These are phyloP conservation scores for Pseudobourletiella spinata DNA, from an alignment of 1,140 invertebrate genomes.

Conservation along the genomic window DNA sequence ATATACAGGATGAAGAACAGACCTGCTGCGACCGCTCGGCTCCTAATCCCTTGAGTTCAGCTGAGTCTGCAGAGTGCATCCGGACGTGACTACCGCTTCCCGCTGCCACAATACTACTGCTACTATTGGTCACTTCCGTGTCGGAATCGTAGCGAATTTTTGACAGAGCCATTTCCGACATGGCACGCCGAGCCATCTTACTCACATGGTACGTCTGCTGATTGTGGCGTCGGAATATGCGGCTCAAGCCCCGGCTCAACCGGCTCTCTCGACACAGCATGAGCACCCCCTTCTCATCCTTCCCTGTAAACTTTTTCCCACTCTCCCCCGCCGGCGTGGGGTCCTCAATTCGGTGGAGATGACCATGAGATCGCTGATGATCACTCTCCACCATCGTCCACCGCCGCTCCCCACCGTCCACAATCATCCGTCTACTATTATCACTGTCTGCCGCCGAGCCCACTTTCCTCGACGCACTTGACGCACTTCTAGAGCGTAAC, in stretches of 20 bases:
- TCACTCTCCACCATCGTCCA: neutral
- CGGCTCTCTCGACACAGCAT: neutral
- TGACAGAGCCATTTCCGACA: constrained; percentile 8
- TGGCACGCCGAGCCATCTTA: constrained; percentile 3
- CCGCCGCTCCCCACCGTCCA: neutral
- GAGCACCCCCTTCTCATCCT: neutral
- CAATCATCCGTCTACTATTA: neutral
- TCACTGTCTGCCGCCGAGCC: neutral
- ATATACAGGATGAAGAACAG: no score
- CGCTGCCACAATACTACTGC: no score
- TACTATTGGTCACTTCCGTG: no score
- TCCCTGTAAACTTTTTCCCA: neutral
- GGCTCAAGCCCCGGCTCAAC: constrained; percentile 15
- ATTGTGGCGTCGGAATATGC: constrained; percentile 18
- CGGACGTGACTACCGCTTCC: no score
- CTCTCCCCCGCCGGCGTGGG: neutral
- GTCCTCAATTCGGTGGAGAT: neutral
- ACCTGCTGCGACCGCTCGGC: no score
- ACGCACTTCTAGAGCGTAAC: neutral
- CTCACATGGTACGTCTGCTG: constrained; percentile 24
- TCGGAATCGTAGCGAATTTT: no score
- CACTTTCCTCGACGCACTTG: neutral
- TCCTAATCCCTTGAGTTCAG: no score
- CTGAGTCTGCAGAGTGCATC: no score
- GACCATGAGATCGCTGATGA: neutral